phyloP scores from a whole-genome alignment of 2,113 vertebrate species.

The Phrynocephalus versicolor region DNA sequence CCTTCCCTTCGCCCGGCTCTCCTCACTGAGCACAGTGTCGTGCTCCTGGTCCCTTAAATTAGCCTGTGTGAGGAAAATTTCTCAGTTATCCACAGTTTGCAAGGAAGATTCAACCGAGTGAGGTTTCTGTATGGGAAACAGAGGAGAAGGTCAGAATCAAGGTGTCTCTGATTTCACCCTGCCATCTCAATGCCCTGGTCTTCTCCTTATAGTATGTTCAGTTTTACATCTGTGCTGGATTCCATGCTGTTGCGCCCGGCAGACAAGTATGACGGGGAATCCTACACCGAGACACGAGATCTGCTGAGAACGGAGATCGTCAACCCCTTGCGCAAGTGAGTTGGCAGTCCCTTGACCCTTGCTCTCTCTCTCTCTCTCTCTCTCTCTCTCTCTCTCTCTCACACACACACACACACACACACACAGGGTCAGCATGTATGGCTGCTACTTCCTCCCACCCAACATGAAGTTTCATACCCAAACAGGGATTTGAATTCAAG shows the following conservation, averaged over 20 bases:
- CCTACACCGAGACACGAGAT: constrained; percentile 75
- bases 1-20: too few species aligned
- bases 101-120: too few species aligned
- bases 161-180: background rate
- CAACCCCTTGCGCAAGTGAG: constrained; percentile 82
- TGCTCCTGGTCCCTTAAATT: too few species aligned
- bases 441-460: too few species aligned
- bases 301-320: constrained; percentile 84
- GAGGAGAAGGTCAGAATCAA: background rate
- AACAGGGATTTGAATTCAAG: too few species aligned
- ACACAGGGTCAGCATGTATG: too few species aligned
- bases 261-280: constrained; percentile 50
- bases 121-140: background rate
- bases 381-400: too few species aligned
- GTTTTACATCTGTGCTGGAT: constrained; percentile 83
- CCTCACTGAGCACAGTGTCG: too few species aligned
- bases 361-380: background rate
- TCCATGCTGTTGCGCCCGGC: constrained; percentile 78
- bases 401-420: too few species aligned
- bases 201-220: constrained; percentile 76
- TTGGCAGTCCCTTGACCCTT: background rate
- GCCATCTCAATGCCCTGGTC: background rate
- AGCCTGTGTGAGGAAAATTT: too few species aligned
- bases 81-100: too few species aligned
- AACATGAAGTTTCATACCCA: too few species aligned